phyloP scores from a whole-genome alignment of 2,888 invertebrate genomes.

The Syrphus vitripennis region DNA sequence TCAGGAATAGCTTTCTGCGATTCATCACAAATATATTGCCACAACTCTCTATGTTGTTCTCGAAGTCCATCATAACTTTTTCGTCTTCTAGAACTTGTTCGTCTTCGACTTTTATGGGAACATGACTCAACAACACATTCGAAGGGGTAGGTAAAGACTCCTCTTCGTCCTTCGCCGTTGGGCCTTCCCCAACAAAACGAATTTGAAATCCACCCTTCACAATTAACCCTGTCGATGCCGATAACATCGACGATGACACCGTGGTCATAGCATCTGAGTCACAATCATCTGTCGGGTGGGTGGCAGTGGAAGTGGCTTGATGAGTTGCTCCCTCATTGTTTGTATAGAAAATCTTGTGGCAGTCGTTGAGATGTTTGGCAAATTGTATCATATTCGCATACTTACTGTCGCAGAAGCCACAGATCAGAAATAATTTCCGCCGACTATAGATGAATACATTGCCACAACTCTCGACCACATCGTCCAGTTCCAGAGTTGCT shows the following conservation, averaged over 20 bases:
- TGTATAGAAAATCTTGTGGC: constrained; percentile 73
- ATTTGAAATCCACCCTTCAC: constrained; percentile 63
- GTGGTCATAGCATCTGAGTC: constrained; percentile 60
- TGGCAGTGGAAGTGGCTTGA: too few relatives aligned
- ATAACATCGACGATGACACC: not conserved
- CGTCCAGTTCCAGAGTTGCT: constrained; percentile 36
- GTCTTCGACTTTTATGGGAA: constrained; percentile 58
- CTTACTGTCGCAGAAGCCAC: constrained; percentile 75
- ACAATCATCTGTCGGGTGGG: constrained; percentile 44
- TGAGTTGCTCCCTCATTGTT: constrained; percentile 4
- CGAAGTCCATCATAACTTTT: constrained; percentile 20
- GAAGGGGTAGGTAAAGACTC: constrained; percentile 29
- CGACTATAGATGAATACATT: constrained; percentile 75
- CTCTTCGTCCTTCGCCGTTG: not conserved
- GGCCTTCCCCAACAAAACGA: constrained; percentile 56
- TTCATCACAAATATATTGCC: constrained; percentile 76
- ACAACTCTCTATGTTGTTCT: constrained; percentile 74
- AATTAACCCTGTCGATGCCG: constrained; percentile 22
- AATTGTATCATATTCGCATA: constrained; percentile 74
- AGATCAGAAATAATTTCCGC: constrained; percentile 75
- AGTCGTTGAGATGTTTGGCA: constrained; percentile 73
- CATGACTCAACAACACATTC: constrained; percentile 55
- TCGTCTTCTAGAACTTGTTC: constrained; percentile 17
- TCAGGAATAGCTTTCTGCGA: constrained; percentile 73
- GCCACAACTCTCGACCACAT: constrained; percentile 74